Percentiles rank a stretch among this genome's conserved stretches.
phyloP scores from a whole-genome alignment of 2,888 invertebrate species.

The Halictus quadricinctus region DNA sequence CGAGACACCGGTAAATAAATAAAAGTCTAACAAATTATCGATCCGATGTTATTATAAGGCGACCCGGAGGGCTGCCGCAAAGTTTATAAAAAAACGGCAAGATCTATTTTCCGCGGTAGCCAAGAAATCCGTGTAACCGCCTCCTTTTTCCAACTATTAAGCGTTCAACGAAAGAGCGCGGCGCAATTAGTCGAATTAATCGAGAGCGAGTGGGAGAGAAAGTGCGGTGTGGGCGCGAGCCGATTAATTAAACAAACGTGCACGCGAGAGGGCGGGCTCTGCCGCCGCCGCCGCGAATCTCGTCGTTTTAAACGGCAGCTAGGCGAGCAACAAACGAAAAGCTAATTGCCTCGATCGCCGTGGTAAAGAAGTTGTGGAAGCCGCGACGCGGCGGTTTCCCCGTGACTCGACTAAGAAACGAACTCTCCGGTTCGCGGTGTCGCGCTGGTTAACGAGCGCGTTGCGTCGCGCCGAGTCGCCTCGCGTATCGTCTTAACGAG shows the following conservation, averaged over 20 bases:
- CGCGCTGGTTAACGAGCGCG: constrained; percentile 47
- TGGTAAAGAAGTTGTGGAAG: constrained; percentile 6
- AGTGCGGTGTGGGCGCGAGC: not conserved
- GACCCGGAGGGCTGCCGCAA: not conserved
- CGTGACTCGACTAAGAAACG: constrained; percentile 44
- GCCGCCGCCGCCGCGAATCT: not conserved
- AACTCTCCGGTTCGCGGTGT: not conserved
- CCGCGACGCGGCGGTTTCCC: not conserved
- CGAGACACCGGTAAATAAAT: not conserved
- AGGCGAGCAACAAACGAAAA: constrained; percentile 1
- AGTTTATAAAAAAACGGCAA: not conserved
- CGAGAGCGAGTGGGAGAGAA: not conserved
- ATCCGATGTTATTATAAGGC: not conserved
- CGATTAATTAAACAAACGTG: constrained; percentile 25
- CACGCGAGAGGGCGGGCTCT: not conserved
- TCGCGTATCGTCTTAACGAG: constrained; percentile 52
- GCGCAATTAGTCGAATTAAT: constrained; percentile 29
- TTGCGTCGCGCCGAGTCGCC: constrained; percentile 26
- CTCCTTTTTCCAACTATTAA: not conserved
- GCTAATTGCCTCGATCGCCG: constrained; percentile 32
- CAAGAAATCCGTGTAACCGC: constrained; percentile 5
- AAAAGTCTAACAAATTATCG: not conserved
- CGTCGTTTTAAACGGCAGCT: not conserved
- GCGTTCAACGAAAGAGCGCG: not conserved
- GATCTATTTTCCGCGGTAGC: not conserved